Evolutionary conservation across 2,797 vertebrate species (phyloP), one percentile per base, ranked within the genome.

Genomic region (Halcyon smyrnensis): DNA sequence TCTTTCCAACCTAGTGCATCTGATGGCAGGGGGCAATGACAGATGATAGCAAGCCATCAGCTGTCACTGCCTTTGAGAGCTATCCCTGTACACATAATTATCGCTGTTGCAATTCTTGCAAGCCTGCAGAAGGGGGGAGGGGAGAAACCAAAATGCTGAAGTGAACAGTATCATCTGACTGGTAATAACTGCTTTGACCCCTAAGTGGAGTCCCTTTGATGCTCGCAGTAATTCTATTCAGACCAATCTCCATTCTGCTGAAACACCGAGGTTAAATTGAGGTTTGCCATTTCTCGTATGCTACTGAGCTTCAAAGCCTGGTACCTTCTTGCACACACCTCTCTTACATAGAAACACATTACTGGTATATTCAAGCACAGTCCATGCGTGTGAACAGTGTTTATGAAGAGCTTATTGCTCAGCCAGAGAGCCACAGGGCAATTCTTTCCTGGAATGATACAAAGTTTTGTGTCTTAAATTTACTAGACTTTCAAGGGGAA

Each of bases 401-500:
- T 41, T 15, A 51, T 12, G 32, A 77, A 25, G 12, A 69, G 32
- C 53, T 74, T 39, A 9, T 0, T 76, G 30, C 43, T 36, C 14
- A 73, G 46, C 15, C 56, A 74, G 69, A 6, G 3, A 75, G 43
- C 21, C 48, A 83, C 16, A 21, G 28, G 25, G 43, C 12, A 81
- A 41, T 19, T 50, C 19, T 69, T 69, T 46, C 19, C 36, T 45
- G 14, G 3, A 50, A 41, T 2, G 0, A n/a, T 2, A 43, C 0
- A 0, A 67, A 39, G 8, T 28, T 11, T 8, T 8, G 24, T 8
- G 5, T 43, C 45, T 63, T 64, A 2, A 3, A 57, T 17, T 48
- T 63, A 59, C 8, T 12, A 28, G 53, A 78, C 8, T 15, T 43
- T 12, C n/a, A 15, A 1, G 1, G 12, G 17, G 21, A 19, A 75